phyloP scores from a whole-genome alignment of 2,113 vertebrate genomes.

The Rhinolophus ferrumequinum region DNA sequence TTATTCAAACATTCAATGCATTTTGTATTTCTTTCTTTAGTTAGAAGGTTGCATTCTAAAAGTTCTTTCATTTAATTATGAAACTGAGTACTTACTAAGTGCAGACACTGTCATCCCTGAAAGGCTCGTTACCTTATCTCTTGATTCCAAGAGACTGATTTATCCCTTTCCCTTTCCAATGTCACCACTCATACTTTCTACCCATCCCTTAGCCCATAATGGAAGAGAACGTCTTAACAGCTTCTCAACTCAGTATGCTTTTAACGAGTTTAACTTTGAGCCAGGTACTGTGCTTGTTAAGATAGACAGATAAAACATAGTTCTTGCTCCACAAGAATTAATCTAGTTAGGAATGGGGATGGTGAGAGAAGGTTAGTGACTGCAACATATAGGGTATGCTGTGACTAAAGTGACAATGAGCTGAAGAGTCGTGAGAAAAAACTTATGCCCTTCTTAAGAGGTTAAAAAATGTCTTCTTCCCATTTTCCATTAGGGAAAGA shows the following conservation, averaged over 20 bases:
- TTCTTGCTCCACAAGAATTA: not conserved
- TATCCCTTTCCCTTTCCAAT: not conserved
- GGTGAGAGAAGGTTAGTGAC: not conserved
- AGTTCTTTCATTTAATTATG: not conserved
- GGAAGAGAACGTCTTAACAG: not conserved
- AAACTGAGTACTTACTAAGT: not conserved
- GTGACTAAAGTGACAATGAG: not conserved
- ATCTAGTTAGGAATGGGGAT: not conserved
- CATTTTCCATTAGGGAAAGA: not conserved
- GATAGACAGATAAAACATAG: not conserved
- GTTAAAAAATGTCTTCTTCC: not conserved
- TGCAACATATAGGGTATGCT: not conserved
- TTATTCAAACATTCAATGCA: not conserved
- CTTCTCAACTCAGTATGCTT: not conserved
- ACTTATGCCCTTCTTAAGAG: not conserved
- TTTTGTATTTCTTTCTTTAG: not conserved
- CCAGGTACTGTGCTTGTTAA: not conserved
- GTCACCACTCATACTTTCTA: not conserved
- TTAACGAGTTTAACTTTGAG: not conserved
- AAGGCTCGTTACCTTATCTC: not conserved
- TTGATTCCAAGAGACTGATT: slow-evolving; percentile 13
- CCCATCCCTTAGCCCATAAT: not conserved
- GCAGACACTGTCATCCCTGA: not conserved
- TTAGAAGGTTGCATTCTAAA: not conserved
- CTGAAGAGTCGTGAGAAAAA: not conserved